Base-by-base conservation (phyloP, 1,140 invertebrate species). In the Bacillus rossius region DNA sequence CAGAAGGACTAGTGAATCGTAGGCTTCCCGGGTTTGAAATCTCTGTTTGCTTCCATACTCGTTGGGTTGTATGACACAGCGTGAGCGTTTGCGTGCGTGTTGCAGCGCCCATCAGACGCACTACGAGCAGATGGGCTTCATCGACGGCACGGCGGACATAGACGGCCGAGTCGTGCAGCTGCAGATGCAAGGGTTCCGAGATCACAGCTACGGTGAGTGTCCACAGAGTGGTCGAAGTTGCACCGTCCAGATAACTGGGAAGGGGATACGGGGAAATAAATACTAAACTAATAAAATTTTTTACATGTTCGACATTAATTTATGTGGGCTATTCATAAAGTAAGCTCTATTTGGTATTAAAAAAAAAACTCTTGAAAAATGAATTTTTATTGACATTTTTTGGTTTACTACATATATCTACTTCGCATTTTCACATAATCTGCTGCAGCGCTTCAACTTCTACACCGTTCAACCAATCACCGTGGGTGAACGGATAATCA, bases 61-160 rank as follows among this genome's bases (percentile, higher is more conserved):
- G n/a, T n/a, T n/a, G n/a, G n/a, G n/a, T n/a, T n/a, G n/a, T n/a
- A n/a, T n/a, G n/a, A n/a, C n/a, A n/a, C n/a, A n/a, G n/a, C n/a
- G n/a, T n/a, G n/a, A n/a, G n/a, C n/a, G 29, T 34, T 10, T 34
- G 10, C 10, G 10, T 34, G 29, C 10, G 16, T 51, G 52, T 67
- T 71, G 37, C 68, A 86, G 84, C 16, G 80, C 82, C 19, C 86
- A 88, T 67, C 86, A 89, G 67, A 83, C 81, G 1, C 86, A 88
- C 67, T 88, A 88, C 70, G 87, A 89, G 67, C 87, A 89, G 71
- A 84, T 85, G 69, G 84, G 84, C 8, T 69, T 67, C 8, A 62
- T 84, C 57, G 76, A 75, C 47, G 83, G 78, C 43, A 78, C 73
- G 17, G 69, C 82, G 26, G 76, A 66, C 53, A 72, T 85, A 10